A percentile compares a stretch with the other conserved stretches of the same genome.
Conservation (phyloP, 2,797 vertebrate genomes). For the Sitta carolinensis region DNA sequence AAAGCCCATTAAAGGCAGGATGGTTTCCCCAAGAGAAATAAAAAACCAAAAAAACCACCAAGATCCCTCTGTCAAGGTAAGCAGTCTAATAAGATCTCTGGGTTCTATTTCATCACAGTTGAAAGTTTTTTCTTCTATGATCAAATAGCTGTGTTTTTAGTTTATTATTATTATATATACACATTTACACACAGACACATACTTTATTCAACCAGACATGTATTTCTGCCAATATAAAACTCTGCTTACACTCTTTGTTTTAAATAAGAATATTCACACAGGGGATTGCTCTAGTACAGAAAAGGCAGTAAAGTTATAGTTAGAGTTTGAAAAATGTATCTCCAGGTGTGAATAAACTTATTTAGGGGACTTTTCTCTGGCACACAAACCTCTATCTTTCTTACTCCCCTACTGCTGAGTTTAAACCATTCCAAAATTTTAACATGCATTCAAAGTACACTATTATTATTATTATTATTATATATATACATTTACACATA, state of each 20-base stretch:
- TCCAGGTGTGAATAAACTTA: neutral
- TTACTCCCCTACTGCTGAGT: neutral
- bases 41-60: neutral
- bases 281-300: neutral
- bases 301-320: conserved; percentile 32
- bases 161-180: neutral
- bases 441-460: no score
- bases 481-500: neutral
- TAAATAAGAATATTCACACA: neutral
- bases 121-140: neutral
- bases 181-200: neutral
- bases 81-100: neutral
- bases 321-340: neutral
- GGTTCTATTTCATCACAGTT: neutral
- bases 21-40: neutral
- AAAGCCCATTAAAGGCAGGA: neutral
- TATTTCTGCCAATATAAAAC: neutral
- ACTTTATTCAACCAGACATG: neutral
- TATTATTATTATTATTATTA: neutral
- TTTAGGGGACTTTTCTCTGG: neutral
- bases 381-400: neutral
- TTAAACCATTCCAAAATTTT: neutral
- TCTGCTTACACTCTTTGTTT: neutral
- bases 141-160: neutral
- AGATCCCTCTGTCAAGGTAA: neutral